These are phyloP conservation scores for Lacerta viridis DNA, from an alignment of 2,797 vertebrate genomes.

Conservation along the genomic window DNA sequence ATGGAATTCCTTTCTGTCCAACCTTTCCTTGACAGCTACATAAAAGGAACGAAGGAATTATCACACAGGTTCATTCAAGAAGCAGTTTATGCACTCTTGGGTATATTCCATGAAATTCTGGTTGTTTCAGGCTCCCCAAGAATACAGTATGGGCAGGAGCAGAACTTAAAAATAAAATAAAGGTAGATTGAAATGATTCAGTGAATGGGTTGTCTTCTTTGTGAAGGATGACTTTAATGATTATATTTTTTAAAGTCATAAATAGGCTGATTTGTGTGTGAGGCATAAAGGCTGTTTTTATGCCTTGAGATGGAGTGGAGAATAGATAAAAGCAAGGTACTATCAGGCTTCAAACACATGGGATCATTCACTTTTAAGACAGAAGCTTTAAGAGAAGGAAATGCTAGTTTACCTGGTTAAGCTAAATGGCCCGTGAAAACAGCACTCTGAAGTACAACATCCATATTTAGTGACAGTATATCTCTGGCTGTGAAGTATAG, in stretches of 20 bases:
- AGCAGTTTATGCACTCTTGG: not conserved
- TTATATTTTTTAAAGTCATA: not conserved
- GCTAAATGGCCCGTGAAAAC: not conserved
- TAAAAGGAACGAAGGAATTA: not conserved
- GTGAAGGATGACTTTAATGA: not conserved
- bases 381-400: not conserved
- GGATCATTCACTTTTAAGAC: not conserved
- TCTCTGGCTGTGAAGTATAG: not conserved
- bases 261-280: not conserved
- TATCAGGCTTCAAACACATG: not conserved
- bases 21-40: not conserved
- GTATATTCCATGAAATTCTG: not conserved
- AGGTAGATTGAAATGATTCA: not conserved
- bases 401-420: not conserved
- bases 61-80: not conserved
- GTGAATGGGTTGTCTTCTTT: not conserved
- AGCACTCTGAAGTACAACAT: not conserved
- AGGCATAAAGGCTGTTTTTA: not conserved
- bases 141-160: not conserved
- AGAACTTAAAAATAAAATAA: not conserved
- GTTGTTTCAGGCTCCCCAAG: not conserved
- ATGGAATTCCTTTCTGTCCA: not conserved
- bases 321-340: not conserved
- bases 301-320: not conserved
- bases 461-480: not conserved